A percentile compares a stretch with the other conserved stretches of the same genome.
Evolutionary conservation across 2,797 vertebrate species (phyloP).

Genomic region (Sitta carolinensis): DNA sequence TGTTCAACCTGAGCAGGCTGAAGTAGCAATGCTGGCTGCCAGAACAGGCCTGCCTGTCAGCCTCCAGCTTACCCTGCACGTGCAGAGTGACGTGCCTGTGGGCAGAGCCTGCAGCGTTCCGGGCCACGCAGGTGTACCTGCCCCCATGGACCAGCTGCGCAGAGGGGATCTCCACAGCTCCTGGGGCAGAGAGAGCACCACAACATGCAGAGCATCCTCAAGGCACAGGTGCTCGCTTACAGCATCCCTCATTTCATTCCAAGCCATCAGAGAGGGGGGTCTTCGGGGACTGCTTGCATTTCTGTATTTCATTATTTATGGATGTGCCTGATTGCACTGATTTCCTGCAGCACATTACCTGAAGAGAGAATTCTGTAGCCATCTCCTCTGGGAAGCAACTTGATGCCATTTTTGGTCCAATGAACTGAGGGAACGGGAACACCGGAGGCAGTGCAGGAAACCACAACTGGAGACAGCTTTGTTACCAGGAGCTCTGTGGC

Average conservation of each 20-base stretch:
- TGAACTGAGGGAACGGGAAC: conserved; percentile 86
- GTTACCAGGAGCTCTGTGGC: conserved; percentile 86
- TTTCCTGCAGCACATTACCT: conserved; percentile 74
- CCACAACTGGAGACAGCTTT: conserved; percentile 83
- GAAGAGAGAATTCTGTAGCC: conserved; percentile 86
- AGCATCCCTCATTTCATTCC: background rate
- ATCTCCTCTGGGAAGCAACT: conserved; percentile 77
- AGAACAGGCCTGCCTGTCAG: background rate
- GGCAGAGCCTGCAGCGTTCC: conserved; percentile 88
- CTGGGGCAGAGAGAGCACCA: conserved; percentile 65
- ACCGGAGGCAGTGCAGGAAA: conserved; percentile 89
- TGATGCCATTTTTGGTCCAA: conserved; percentile 93
- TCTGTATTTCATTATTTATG: background rate
- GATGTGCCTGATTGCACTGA: background rate
- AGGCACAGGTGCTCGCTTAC: background rate
- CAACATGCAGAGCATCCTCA: background rate
- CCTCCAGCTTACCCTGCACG: conserved; percentile 84
- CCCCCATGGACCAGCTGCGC: conserved; percentile 86
- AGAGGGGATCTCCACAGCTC: conserved; percentile 86
- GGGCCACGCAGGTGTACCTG: conserved; percentile 85
- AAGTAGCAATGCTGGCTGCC: background rate
- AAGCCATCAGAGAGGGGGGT: background rate
- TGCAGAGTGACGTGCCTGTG: conserved; percentile 85
- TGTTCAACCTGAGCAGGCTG: background rate
- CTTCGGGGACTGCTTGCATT: background rate